These are phyloP conservation scores for Chelon labrosus DNA, from an alignment of 2,797 vertebrate genomes.

Conservation along the genomic window DNA sequence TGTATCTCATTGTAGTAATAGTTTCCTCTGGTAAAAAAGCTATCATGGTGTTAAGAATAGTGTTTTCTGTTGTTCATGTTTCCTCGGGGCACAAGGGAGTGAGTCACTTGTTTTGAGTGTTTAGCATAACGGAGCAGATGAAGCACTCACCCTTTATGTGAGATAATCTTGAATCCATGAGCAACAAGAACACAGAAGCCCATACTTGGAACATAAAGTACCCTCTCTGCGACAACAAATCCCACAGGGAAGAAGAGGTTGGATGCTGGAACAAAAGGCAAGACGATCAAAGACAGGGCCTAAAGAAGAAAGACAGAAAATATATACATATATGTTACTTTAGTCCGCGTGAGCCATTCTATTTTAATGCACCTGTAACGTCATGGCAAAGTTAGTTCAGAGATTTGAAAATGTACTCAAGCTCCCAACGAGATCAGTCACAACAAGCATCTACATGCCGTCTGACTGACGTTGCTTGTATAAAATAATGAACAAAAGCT, in stretches of 20 bases:
- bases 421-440: neutral
- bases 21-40: too few relatives aligned
- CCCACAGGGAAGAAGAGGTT: conserved; percentile 99
- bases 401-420: neutral
- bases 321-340: too few relatives aligned
- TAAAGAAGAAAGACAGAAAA: conserved; percentile 65
- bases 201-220: conserved; percentile 98
- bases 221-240: conserved; percentile 96
- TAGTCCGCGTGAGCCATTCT: neutral
- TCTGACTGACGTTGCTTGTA: too few relatives aligned
- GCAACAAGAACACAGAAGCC: conserved; percentile 97
- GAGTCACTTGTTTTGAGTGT: too few relatives aligned
- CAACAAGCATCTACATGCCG: neutral
- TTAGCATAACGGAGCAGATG: too few relatives aligned
- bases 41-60: too few relatives aligned
- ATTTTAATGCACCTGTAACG: too few relatives aligned
- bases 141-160: conserved; percentile 88
- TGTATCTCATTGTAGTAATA: too few relatives aligned
- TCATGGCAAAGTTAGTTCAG: neutral
- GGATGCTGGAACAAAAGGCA: conserved; percentile 97
- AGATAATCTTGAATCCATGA: conserved; percentile 93
- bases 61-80: too few relatives aligned
- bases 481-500: too few relatives aligned
- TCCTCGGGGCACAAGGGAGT: too few relatives aligned
- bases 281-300: conserved; percentile 94